Evolutionary conservation across 2,888 invertebrate species (phyloP).

Genomic region (Drosophila vallismaia): DNA sequence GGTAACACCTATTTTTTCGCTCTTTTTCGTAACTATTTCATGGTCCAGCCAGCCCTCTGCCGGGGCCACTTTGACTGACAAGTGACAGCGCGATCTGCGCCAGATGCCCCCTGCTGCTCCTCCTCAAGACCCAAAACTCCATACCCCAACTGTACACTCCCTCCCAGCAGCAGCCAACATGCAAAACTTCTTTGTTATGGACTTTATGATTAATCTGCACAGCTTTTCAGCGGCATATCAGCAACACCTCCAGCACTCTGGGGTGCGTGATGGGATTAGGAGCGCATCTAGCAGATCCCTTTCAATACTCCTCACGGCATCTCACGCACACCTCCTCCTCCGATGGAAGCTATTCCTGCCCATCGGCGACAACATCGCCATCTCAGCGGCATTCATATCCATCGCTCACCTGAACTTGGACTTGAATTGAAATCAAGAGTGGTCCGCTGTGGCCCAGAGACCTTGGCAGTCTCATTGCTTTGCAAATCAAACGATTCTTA

Average conservation of each 20-base stretch:
- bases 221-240: constrained; percentile 65
- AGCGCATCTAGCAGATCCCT: constrained; percentile 28
- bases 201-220: constrained; percentile 72
- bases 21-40: constrained; percentile 55
- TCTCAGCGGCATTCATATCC: constrained; percentile 13
- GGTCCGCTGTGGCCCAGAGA: constrained; percentile 26
- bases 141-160: neutral
- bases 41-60: constrained; percentile 52
- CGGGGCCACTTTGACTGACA: constrained; percentile 67
- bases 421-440: constrained; percentile 43
- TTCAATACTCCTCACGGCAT: constrained; percentile 7
- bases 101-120: constrained; percentile 44
- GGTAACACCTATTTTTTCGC: constrained; percentile 65
- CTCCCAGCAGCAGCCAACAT: constrained; percentile 40
- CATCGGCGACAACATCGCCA: constrained; percentile 18
- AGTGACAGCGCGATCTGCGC: constrained; percentile 58
- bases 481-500: constrained; percentile 41
- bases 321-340: constrained; percentile 7
- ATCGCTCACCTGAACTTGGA: constrained; percentile 36
- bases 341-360: constrained; percentile 8
- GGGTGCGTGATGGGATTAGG: constrained; percentile 37
- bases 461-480: constrained; percentile 37
- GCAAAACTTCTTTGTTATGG: constrained; percentile 58
- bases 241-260: constrained; percentile 52
- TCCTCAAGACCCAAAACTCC: constrained; percentile 23